These are phyloP conservation scores for Apodemia hepburni DNA, from an alignment of 2,888 invertebrate genomes.

Conservation along the genomic window DNA sequence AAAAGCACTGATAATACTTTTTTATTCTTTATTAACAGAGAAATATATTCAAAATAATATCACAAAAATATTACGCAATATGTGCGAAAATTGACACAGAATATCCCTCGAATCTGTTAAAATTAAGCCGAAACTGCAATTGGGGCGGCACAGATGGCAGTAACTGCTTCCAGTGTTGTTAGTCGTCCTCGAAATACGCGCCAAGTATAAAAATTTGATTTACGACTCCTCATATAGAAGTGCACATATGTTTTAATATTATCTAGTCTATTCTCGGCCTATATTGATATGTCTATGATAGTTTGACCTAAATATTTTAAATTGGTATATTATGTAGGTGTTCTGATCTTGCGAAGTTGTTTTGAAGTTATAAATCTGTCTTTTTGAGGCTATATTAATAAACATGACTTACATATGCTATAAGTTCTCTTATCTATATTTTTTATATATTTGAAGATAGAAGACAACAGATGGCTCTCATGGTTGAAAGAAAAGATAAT, in stretches of 20 bases:
- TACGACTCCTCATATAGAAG: conserved; percentile 38
- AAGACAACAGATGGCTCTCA: too few species aligned
- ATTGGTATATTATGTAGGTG: neutral
- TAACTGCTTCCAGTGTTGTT: conserved; percentile 56
- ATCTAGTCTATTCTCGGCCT: conserved; percentile 3
- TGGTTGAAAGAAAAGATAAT: too few species aligned
- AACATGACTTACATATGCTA: neutral
- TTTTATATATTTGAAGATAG: too few species aligned
- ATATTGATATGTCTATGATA: neutral
- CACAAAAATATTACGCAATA: neutral
- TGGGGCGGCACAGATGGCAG: conserved; percentile 72
- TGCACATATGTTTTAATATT: conserved; percentile 9
- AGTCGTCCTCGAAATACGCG: conserved; percentile 49
- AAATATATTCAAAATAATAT: neutral
- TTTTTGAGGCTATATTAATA: neutral
- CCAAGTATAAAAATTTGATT: conserved; percentile 73
- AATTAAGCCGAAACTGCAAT: conserved; percentile 63
- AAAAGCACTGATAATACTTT: neutral
- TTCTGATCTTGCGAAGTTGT: neutral
- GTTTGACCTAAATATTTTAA: conserved; percentile 6
- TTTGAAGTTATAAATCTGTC: neutral
- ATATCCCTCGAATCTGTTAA: conserved; percentile 32
- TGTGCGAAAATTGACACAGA: neutral
- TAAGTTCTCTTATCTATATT: too few species aligned
- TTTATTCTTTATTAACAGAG: neutral